Percentiles rank a stretch among this genome's conserved stretches.
Conservation (phyloP, 2,888 invertebrate genomes). For the Thereva unica region DNA sequence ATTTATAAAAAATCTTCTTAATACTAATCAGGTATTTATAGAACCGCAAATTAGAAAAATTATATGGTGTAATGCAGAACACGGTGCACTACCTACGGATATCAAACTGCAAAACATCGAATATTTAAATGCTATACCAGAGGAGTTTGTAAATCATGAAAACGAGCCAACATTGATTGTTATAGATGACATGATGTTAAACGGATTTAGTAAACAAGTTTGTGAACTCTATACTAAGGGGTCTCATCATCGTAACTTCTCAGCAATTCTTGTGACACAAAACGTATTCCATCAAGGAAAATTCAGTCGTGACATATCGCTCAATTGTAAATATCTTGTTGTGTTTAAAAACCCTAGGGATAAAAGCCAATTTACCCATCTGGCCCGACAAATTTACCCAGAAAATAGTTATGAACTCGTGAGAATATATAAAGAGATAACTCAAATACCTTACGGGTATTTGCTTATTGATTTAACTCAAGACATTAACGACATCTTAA, state of each 20-base stretch:
- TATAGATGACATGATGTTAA: conserved; percentile 24
- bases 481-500: conserved; percentile 9
- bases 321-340: conserved; percentile 26
- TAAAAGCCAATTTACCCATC: conserved; percentile 26
- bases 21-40: neutral
- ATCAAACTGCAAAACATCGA: conserved; percentile 6
- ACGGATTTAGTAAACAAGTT: conserved; percentile 16
- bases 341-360: conserved; percentile 33
- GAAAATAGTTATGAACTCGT: conserved; percentile 31
- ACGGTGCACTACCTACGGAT: conserved; percentile 3
- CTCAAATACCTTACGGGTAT: conserved; percentile 26
- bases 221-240: conserved; percentile 27
- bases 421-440: conserved; percentile 29
- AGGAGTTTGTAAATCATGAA: neutral
- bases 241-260: conserved; percentile 19
- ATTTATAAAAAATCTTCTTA: conserved; percentile 16
- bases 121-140: neutral
- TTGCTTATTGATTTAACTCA: conserved; percentile 22
- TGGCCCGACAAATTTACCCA: conserved; percentile 25
- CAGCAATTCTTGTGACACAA: conserved; percentile 20
- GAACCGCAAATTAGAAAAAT: conserved; percentile 15
- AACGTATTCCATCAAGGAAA: conserved; percentile 29
- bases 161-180: conserved; percentile 15
- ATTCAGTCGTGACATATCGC: conserved; percentile 25
- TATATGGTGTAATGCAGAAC: conserved; percentile 25